Base-by-base conservation (phyloP, 1,140 invertebrate species). In the Nasonia longicornis region DNA sequence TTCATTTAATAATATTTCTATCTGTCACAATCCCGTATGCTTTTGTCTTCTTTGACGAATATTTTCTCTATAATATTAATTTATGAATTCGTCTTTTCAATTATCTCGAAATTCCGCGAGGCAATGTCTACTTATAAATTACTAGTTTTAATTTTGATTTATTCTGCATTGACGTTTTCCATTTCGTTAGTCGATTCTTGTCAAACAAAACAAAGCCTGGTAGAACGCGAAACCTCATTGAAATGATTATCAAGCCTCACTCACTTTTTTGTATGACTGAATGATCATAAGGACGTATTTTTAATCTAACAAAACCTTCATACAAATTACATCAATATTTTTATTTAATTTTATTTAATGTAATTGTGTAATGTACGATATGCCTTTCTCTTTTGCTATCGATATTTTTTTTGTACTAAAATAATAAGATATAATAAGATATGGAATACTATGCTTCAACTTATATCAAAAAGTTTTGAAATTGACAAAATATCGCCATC, bases 311-410 rank as follows among this genome's bases (percentile, higher is more conserved):
- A n/a, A n/a, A 58, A 58, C 7, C 16, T 20, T 7, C 20, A 20
- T 58, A 4, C 6, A n/a, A 58, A 58, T n/a, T 20, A 58, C 16
- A 58, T 14, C 45, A 26, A 78, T 67, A 26, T 70, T 45, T 78
- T 42, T 52, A 66, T 78, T 70, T 22, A 52, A 52, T 78, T 69
- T 52, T 42, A 70, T 45, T 78, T 29, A 70, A 70, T 8, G 31
- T 35, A 35, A 35, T 35, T 64, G 75, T 31, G 38, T 26, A 52
- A 76, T 58, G 6, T 64, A 29, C 42, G 35, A 77, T 77, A 45
- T 7, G 38, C 0, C 4, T 7, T 42, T 11, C 7, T 42, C 10
- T 42, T 42, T 7, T 42, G 10, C 0, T 58, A 58, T 58, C n/a
- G 16, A 58, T 58, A 20, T 16, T 58, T 52, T 58, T n/a, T 58